These are phyloP conservation scores for Ectobius pallidus DNA, from an alignment of 2,888 invertebrate species.

Conservation along the genomic window DNA sequence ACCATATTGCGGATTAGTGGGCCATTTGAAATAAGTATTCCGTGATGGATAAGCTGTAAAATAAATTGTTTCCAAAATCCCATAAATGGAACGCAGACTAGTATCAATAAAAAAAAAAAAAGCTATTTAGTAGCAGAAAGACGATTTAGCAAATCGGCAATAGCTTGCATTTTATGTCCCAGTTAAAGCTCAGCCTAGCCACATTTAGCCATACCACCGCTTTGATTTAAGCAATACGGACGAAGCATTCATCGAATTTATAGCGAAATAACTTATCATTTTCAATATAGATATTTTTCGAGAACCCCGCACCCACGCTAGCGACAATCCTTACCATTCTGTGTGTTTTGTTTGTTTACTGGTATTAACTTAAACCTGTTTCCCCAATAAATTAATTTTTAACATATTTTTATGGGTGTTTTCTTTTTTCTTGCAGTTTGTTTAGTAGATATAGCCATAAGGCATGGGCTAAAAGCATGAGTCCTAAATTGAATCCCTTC, in stretches of 20 bases:
- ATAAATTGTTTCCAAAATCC: not conserved
- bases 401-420: not conserved
- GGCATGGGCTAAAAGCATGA: not conserved
- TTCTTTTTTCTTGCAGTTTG: not conserved
- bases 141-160: not conserved
- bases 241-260: not conserved
- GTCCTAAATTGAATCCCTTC: not conserved
- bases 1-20: no score
- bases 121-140: not conserved
- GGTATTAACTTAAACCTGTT: not conserved
- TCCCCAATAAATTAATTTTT: not conserved
- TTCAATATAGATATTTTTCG: not conserved
- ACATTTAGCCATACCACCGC: not conserved
- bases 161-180: no score
- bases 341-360: not conserved
- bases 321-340: not conserved
- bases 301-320: not conserved
- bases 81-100: not conserved
- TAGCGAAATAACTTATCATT: constrained; percentile 1
- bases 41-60: not conserved
- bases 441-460: not conserved
- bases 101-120: not conserved
- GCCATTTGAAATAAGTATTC: constrained; percentile 3
- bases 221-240: not conserved
- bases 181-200: no score